Conservation (phyloP, 2,888 invertebrate species). For the Drosophila multiciliata region DNA sequence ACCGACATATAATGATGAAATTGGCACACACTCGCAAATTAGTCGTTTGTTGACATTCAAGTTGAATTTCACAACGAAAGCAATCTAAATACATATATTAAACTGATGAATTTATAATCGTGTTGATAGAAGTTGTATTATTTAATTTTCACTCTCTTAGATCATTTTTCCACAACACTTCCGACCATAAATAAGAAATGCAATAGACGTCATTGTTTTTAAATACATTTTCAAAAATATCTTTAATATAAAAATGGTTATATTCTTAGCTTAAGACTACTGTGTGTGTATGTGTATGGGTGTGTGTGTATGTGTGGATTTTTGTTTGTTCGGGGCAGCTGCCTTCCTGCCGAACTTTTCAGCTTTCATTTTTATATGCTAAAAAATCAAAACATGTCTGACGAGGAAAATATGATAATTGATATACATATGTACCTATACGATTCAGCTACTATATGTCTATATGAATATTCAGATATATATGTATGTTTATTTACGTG, state of each 20-base stretch:
- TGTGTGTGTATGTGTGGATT: conserved; percentile 21
- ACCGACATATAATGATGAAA: conserved; percentile 1
- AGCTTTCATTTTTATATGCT: conserved; percentile 34
- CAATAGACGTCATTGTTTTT: conserved; percentile 30
- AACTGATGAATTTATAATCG: background rate
- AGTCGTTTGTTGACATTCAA: conserved; percentile 37
- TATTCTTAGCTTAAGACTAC: conserved; percentile 59
- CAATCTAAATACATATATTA: background rate
- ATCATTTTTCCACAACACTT: background rate
- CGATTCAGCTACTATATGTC: conserved; percentile 67
- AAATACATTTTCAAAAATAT: conserved; percentile 75
- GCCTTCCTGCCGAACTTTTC: conserved; percentile 22
- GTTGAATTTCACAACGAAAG: conserved; percentile 12
- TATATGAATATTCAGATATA: conserved; percentile 45
- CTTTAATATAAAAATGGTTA: conserved; percentile 76
- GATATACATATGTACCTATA: conserved; percentile 42
- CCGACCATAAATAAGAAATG: background rate
- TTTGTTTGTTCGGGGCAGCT: conserved; percentile 27
- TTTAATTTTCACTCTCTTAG: background rate
- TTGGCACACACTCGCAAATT: conserved; percentile 18
- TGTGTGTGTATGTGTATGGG: conserved; percentile 25
- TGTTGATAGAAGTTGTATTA: background rate
- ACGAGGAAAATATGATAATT: conserved; percentile 48
- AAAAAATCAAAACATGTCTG: conserved; percentile 54
- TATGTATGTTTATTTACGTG: conserved; percentile 20